Evolutionary conservation across 1,140 invertebrate species (phyloP).

Genomic region (Macrobrachium rosenbergii): DNA sequence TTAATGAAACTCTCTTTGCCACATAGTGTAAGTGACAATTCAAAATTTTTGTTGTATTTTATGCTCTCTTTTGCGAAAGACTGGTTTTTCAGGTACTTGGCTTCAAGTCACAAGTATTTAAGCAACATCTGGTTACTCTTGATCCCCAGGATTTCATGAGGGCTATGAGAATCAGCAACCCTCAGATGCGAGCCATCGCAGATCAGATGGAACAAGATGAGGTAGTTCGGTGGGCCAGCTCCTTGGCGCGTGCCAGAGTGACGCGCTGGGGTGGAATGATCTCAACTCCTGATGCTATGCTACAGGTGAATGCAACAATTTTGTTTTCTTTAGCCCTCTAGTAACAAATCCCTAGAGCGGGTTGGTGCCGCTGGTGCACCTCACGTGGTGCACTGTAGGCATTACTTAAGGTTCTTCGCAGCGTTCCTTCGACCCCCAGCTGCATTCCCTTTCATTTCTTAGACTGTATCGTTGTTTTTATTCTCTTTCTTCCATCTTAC

Average conservation of each 20-base stretch:
- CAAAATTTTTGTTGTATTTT: too few species aligned
- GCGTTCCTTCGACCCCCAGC: too few species aligned
- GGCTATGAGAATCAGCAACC: slow-evolving; percentile 90
- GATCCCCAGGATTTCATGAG: slow-evolving; percentile 85
- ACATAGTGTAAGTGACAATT: too few species aligned
- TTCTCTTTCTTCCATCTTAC: too few species aligned
- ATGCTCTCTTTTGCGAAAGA: too few species aligned
- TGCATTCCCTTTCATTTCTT: too few species aligned
- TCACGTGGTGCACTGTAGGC: too few species aligned
- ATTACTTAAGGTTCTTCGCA: too few species aligned
- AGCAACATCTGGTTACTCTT: background rate
- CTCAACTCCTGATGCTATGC: slow-evolving; percentile 92
- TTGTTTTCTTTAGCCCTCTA: background rate
- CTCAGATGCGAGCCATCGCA: slow-evolving; percentile 87
- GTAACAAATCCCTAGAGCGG: too few species aligned
- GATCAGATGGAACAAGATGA: slow-evolving; percentile 95
- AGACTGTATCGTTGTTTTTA: too few species aligned
- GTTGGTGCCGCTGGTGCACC: too few species aligned
- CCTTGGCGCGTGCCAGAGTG: slow-evolving; percentile 86
- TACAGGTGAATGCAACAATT: slow-evolving; percentile 78
- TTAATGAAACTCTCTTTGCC: too few species aligned
- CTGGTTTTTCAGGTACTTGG: background rate
- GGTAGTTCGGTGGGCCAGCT: slow-evolving; percentile 90
- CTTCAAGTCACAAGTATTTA: background rate
- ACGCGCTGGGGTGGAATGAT: slow-evolving; percentile 98